Conservation (phyloP, 2,888 invertebrate genomes). For the Standfussiana lucernea region DNA sequence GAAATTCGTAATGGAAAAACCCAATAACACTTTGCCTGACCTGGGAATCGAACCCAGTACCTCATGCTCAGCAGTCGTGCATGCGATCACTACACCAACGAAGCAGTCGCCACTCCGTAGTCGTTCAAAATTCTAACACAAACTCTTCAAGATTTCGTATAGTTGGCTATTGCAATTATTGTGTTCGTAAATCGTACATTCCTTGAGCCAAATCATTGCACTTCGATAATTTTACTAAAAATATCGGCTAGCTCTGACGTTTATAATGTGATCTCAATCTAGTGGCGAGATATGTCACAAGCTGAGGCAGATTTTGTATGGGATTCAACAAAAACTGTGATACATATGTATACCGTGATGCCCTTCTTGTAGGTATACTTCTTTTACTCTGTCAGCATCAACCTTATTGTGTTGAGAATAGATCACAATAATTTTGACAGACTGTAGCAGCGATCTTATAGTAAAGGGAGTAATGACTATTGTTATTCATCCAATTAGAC, state of each 20-base stretch:
- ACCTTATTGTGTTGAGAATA: not conserved
- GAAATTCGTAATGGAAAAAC: no score
- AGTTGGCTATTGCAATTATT: conserved; percentile 23
- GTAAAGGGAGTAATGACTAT: not conserved
- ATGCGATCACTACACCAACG: no score
- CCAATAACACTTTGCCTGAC: no score
- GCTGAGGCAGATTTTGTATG: not conserved
- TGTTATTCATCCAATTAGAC: not conserved
- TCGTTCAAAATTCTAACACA: conserved; percentile 8
- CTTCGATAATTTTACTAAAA: conserved; percentile 55
- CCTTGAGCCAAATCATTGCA: conserved; percentile 57
- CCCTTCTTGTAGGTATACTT: no score
- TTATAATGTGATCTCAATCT: conserved; percentile 17
- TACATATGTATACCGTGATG: not conserved
- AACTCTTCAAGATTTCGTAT: not conserved
- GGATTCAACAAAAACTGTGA: not conserved
- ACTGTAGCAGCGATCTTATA: not conserved
- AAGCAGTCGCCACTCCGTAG: no score
- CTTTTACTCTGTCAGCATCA: not conserved
- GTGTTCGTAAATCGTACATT: conserved; percentile 37
- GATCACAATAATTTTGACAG: not conserved
- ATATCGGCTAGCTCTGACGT: conserved; percentile 17
- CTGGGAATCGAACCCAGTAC: no score
- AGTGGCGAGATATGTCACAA: not conserved
- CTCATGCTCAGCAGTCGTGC: no score